A percentile compares a stretch with the other conserved stretches of the same genome.
These are phyloP conservation scores for Carassius gibelio DNA, from an alignment of 2,113 vertebrate species.

Conservation along the genomic window DNA sequence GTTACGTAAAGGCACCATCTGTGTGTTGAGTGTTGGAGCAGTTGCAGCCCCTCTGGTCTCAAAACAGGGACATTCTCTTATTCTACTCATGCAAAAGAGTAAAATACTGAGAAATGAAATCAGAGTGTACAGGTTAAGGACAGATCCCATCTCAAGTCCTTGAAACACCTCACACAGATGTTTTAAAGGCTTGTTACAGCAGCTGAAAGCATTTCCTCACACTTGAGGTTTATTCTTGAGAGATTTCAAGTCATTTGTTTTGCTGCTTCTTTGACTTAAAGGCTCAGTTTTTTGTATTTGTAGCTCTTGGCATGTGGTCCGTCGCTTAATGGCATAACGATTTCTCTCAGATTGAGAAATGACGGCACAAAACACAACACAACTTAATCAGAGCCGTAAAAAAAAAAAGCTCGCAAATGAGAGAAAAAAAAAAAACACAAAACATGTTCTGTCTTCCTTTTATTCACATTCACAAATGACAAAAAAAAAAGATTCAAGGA, in stretches of 20 bases:
- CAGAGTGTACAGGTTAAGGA: neutral
- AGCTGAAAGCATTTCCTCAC: neutral
- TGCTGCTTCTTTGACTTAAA: neutral
- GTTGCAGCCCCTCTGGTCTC: slow-evolving; percentile 47
- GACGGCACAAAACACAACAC: neutral
- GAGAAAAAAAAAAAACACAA: neutral
- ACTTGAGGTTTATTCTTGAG: neutral
- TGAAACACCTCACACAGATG: neutral
- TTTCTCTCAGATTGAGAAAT: slow-evolving; percentile 14
- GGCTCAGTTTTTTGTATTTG: neutral
- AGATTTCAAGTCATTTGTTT: neutral
- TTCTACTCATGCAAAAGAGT: slow-evolving; percentile 34
- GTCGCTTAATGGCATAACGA: slow-evolving; percentile 19
- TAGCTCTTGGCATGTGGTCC: slow-evolving; percentile 17
- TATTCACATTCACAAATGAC: too few species aligned
- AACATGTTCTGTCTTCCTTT: neutral
- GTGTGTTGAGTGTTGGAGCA: slow-evolving; percentile 49
- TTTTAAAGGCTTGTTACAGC: slow-evolving; percentile 10
- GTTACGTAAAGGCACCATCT: slow-evolving; percentile 57
- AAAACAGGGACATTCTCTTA: slow-evolving; percentile 17
- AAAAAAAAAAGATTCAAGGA: too few species aligned
- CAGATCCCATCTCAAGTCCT: slow-evolving; percentile 17
- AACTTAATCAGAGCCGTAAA: slow-evolving; percentile 21
- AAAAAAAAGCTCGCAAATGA: neutral
- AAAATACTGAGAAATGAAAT: slow-evolving; percentile 9